Evolutionary conservation across 1,140 invertebrate species (phyloP), one percentile per base, ranked within the genome.

Genomic region (Bacillus rossius): DNA sequence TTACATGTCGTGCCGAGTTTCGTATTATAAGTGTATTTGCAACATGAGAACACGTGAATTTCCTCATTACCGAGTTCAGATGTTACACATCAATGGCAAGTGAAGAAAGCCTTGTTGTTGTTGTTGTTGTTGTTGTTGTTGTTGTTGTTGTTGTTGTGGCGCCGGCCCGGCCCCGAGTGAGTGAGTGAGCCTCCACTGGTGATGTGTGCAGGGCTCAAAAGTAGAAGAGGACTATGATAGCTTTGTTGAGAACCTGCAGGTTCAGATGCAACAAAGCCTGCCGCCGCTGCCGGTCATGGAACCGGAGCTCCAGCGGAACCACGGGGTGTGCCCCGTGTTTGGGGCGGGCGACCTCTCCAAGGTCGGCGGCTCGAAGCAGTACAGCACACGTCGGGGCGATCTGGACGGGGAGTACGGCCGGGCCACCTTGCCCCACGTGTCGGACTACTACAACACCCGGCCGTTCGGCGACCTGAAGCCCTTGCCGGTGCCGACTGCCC

Each of bases 211-310:
- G 71, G 77, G 86, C 23, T 92, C 89, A 2, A 88, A 91, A 66
- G 77, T 89, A 14, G 89, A 94, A 65, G 93, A 96, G 76, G 92
- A 96, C 74, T 92, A 93, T 72, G 93, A 96, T 70, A 85, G 84
- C 7, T 95, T 88, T 68, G 88, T 94, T 62, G 94, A 95, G 65
- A 88, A 86, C 66, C 77, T 96, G 25, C 88, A 96, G 82, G 77
- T 79, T 20, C 92, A 96, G 69, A 72, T 98, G 37, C 78, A 90
- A 25, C 84, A 86, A 57, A 34, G 10, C 29, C 79, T 97, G 65
- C 91, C 90, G 14, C 81, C 88, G 7, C 85, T 98, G 76, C 82
- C 85, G 59, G 89, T 98, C 41, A 81, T 91, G 59, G 95, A 98
- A 72, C 95, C 96, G 14, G 76, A 86, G 55, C 77, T 98, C 10